A percentile compares a stretch with the other conserved stretches of the same genome.
These are phyloP conservation scores for Myodes glareolus DNA, from an alignment of 2,113 vertebrate species.

Conservation along the genomic window DNA sequence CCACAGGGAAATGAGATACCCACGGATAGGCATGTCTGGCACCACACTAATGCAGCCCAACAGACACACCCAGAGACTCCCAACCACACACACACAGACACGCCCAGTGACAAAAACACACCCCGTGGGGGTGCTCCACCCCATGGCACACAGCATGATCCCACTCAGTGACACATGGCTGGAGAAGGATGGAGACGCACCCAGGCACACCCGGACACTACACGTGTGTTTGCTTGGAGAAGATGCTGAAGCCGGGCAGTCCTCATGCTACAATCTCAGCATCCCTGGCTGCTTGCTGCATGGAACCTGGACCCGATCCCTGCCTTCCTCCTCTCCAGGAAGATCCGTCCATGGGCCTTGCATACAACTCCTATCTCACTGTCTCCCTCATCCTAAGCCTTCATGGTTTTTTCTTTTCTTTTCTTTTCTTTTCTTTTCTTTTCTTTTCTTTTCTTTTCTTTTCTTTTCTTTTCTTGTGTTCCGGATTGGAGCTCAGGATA, in stretches of 20 bases:
- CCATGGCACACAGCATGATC: not conserved
- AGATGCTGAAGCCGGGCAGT: fast-evolving
- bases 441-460: not conserved
- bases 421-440: no score
- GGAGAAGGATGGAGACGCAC: not conserved
- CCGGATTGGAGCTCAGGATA: no score
- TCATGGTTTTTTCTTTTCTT: not conserved
- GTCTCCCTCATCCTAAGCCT: not conserved
- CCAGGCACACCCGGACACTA: not conserved
- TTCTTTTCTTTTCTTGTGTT: not conserved
- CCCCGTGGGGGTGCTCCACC: not conserved
- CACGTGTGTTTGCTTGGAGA: fast-evolving
- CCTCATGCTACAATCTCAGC: fast-evolving
- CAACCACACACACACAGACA: conserved; percentile 60
- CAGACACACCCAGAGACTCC: conserved; percentile 66
- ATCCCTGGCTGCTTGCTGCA: not conserved
- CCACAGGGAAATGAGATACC: conserved; percentile 48
- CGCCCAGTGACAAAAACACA: conserved; percentile 58
- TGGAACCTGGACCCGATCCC: not conserved
- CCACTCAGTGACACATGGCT: not conserved
- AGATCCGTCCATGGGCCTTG: not conserved
- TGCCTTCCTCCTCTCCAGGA: fast-evolving
- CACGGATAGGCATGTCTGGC: conserved; percentile 48
- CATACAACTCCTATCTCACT: not conserved
- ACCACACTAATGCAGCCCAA: conserved; percentile 36